phyloP scores from a whole-genome alignment of 2,888 invertebrate genomes.

The Eristalis pertinax region DNA sequence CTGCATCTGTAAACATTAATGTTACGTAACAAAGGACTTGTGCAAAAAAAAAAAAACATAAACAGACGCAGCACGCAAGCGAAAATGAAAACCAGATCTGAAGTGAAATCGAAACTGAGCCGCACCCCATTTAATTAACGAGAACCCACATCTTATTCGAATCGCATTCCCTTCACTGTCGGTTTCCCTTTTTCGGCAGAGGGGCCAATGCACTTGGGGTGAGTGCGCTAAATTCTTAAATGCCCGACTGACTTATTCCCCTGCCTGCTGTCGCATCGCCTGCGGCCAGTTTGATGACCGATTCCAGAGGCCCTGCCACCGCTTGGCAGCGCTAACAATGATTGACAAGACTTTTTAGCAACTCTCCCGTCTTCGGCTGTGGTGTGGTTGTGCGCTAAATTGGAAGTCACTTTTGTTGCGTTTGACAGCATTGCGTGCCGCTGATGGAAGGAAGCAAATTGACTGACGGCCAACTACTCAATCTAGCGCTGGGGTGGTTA shows the following conservation, averaged over 20 bases:
- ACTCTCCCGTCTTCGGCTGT: conserved; percentile 16
- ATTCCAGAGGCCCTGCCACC: conserved; percentile 19
- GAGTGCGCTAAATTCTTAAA: conserved; percentile 52
- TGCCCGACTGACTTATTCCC: conserved; percentile 46
- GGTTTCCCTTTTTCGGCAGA: conserved; percentile 46
- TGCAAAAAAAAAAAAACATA: conserved; percentile 23
- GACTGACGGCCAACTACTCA: conserved; percentile 41
- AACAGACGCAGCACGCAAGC: neutral
- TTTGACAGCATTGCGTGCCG: conserved; percentile 69
- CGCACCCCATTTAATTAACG: conserved; percentile 66
- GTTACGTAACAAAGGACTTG: conserved; percentile 58
- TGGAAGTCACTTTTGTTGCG: conserved; percentile 51
- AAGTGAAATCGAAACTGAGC: neutral
- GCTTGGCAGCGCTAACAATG: conserved; percentile 61
- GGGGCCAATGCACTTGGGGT: conserved; percentile 56
- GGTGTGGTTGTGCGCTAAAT: conserved; percentile 26
- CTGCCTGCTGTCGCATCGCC: neutral
- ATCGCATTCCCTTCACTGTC: conserved; percentile 31
- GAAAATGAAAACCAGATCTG: neutral
- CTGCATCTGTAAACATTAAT: conserved; percentile 68
- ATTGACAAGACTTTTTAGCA: conserved; percentile 67
- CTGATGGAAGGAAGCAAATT: conserved; percentile 45
- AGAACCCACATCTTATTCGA: conserved; percentile 57
- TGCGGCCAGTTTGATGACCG: neutral
- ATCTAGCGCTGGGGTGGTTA: conserved; percentile 41